Evolutionary conservation across 2,888 invertebrate genomes (phyloP).

Genomic region (Tachina grossa): DNA sequence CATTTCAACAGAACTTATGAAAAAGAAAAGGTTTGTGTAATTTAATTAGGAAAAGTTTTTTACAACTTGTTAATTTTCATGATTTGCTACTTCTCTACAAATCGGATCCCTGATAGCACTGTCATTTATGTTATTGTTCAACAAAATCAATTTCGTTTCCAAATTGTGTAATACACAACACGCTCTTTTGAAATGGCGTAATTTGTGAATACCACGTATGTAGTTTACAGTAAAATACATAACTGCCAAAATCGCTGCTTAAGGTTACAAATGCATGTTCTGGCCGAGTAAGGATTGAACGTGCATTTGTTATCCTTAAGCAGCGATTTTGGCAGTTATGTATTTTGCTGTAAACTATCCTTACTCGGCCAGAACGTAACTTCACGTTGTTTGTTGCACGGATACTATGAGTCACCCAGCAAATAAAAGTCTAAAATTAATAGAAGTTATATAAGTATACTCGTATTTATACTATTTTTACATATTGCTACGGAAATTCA

Average conservation of each 20-base stretch:
- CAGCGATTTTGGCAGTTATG: too few relatives aligned
- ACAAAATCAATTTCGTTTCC: conserved; percentile 13
- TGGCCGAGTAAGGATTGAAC: too few relatives aligned
- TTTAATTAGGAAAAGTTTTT: background rate
- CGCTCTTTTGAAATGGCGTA: conserved; percentile 3
- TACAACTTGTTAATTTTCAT: background rate
- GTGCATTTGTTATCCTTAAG: too few relatives aligned
- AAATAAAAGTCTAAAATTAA: conserved; percentile 6
- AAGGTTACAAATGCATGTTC: too few relatives aligned
- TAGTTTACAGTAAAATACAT: too few relatives aligned
- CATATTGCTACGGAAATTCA: too few relatives aligned
- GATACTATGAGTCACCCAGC: conserved; percentile 1
- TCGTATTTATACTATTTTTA: background rate
- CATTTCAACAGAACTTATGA: background rate
- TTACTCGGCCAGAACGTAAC: background rate
- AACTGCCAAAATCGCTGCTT: too few relatives aligned
- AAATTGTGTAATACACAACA: conserved; percentile 15
- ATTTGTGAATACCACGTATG: too few relatives aligned
- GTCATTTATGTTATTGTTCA: conserved; percentile 11
- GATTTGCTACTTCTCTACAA: background rate
- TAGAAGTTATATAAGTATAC: background rate
- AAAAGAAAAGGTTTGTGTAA: background rate
- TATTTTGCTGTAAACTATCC: too few relatives aligned
- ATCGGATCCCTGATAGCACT: conserved; percentile 1
- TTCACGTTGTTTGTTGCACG: background rate